Base-by-base conservation (phyloP, 2,888 invertebrate genomes). In the Scaptodrosophila latifasciaeformis region DNA sequence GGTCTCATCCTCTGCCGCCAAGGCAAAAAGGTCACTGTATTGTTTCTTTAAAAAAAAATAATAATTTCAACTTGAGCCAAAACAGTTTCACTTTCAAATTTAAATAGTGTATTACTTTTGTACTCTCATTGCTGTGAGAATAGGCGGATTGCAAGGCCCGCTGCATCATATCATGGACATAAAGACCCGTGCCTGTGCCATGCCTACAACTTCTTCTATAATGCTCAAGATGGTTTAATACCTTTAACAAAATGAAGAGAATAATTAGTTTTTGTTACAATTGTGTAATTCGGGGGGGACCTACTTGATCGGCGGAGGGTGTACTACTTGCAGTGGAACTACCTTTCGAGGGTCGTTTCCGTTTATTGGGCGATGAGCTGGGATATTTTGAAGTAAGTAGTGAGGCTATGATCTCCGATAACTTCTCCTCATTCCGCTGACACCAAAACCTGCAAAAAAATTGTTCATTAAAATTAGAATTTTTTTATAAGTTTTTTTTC, bases 181-280 rank as follows among this genome's bases (percentile, higher is more conserved):
- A 95, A 82, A 97, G 91, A 54, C 91, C 92, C 86, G 92, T 90
- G 65, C 91, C 92, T 62, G 92, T 89, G 9, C 87, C 86, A 67
- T 87, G 86, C 9, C 87, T 84, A 54, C 93, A 93, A 82, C 91
- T 91, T 68, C 92, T 88, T 82, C 96, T 89, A 88, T 97, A 90
- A 87, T 94, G 93, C 85, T 98, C 97, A 82, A 99, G 89, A 87
- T 99, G 98, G 54, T 93, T 92, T 74, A 99, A 89, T 63, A 97
- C 94, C 89, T 93, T 86, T 9, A 13, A 21, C 24, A 47, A 48
- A 42, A 19, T 12, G 31, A 39, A 48, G 7, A n/a, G 19, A 19
- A 17, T 2, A 7, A 37, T 1, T 29, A 13, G 3, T 31, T 44
- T 9, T 5, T 6, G 5, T 2, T 13, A 35, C 7, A 15, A 31